Evolutionary conservation across 1,140 invertebrate species (phyloP).

Genomic region (Drosophila pachea): DNA sequence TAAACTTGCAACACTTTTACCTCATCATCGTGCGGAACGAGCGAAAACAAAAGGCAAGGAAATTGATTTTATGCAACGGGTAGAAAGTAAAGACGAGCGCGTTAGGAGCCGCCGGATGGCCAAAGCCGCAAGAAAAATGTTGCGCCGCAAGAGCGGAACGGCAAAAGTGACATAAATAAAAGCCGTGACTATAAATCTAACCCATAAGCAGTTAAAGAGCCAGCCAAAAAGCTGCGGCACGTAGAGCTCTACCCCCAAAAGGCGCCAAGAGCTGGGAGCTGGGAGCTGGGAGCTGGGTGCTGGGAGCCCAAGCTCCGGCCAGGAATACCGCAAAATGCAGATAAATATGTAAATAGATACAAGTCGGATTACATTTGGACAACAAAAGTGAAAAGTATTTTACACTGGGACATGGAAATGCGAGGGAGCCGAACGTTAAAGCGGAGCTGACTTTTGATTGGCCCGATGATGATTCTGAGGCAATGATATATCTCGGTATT

Average conservation of each 20-base stretch:
- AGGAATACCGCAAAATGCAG: conserved; percentile 54
- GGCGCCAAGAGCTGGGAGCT: neutral
- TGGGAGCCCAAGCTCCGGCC: neutral
- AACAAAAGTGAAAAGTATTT: conserved; percentile 65
- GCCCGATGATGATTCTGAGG: neutral
- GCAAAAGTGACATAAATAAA: conserved; percentile 73
- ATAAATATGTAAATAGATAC: conserved; percentile 77
- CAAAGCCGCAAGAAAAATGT: conserved; percentile 66
- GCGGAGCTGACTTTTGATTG: conserved; percentile 8
- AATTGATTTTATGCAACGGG: conserved; percentile 73
- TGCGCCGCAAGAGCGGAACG: conserved; percentile 25
- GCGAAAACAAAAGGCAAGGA: conserved; percentile 44
- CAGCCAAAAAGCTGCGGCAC: conserved; percentile 45
- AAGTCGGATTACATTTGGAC: conserved; percentile 66
- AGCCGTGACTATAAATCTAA: conserved; percentile 75
- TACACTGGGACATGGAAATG: conserved; percentile 13
- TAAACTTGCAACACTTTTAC: conserved; percentile 72
- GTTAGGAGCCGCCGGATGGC: conserved; percentile 13
- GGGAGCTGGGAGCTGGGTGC: too few relatives aligned
- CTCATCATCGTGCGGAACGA: conserved; percentile 57
- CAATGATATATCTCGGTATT: conserved; percentile 18
- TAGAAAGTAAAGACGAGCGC: conserved; percentile 15
- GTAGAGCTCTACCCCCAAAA: conserved; percentile 20
- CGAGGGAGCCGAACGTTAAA: neutral
- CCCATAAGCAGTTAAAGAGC: conserved; percentile 70